Percentiles rank a stretch among this genome's conserved stretches.
Conservation (phyloP, 2,888 invertebrate genomes). For the Linyphia triangularis region DNA sequence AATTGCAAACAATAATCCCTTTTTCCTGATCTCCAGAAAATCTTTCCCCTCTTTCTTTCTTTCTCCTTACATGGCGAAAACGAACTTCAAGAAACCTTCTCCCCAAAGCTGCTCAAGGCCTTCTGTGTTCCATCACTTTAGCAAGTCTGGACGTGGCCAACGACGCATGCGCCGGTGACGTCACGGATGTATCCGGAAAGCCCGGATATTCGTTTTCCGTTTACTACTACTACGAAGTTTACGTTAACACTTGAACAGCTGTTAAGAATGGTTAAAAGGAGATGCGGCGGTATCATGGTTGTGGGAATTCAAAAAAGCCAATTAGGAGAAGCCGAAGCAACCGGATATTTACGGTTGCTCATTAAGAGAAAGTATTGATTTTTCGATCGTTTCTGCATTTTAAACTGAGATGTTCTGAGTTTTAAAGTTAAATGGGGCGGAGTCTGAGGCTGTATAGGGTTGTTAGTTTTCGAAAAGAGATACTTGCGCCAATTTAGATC, state of each 20-base stretch:
- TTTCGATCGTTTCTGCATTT: not conserved
- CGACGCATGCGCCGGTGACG: slow-evolving; percentile 65
- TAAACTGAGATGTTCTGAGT: not conserved
- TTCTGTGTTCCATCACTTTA: slow-evolving; percentile 71
- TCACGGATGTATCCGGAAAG: slow-evolving; percentile 32
- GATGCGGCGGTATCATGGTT: not conserved
- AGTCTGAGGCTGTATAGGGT: not conserved
- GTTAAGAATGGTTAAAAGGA: slow-evolving; percentile 36
- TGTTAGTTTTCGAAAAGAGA: not conserved
- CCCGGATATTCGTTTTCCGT: slow-evolving; percentile 64
- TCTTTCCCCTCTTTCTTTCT: slow-evolving; percentile 40
- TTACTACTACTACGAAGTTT: slow-evolving; percentile 73
- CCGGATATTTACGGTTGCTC: not conserved
- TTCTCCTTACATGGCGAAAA: slow-evolving; percentile 61
- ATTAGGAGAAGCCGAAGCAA: not conserved
- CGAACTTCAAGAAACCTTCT: slow-evolving; percentile 54
- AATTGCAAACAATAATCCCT: slow-evolving; percentile 46
- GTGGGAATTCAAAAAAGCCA: not conserved
- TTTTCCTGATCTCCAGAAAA: slow-evolving; percentile 20
- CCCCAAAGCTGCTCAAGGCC: slow-evolving; percentile 44
- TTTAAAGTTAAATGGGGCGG: not conserved
- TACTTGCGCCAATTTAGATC: too few relatives aligned
- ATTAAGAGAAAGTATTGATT: not conserved
- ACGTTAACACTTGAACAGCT: slow-evolving; percentile 63
- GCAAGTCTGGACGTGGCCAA: slow-evolving; percentile 40